A percentile compares a stretch with the other conserved stretches of the same genome.
Conservation (phyloP, 2,113 vertebrate species). For the Centrocercus urophasianus region DNA sequence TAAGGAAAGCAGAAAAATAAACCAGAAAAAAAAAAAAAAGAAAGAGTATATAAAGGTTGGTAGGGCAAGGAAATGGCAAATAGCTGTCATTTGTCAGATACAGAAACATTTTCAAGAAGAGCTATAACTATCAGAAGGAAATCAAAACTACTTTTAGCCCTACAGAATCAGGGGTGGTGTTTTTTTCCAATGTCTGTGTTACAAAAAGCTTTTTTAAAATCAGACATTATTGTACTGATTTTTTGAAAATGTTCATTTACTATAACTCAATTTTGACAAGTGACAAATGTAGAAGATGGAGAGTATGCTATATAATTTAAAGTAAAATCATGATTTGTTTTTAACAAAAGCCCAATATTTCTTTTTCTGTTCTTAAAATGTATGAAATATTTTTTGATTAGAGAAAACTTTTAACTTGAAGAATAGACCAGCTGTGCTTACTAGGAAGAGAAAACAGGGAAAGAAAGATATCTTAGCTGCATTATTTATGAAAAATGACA, state of each 20-base stretch:
- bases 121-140: constrained; percentile 54
- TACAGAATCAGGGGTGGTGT: not conserved
- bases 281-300: constrained; percentile 40
- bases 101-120: not conserved
- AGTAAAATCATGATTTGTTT: constrained; percentile 35
- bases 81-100: not conserved
- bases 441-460: constrained; percentile 17
- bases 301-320: constrained; percentile 42
- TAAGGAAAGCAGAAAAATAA: not conserved
- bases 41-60: not conserved
- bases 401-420: constrained; percentile 42
- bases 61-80: not conserved
- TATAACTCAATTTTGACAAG: constrained; percentile 66
- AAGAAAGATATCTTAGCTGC: constrained; percentile 28
- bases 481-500: constrained; percentile 35
- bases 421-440: constrained; percentile 67
- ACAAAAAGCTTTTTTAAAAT: constrained; percentile 58
- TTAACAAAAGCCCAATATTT: constrained; percentile 34
- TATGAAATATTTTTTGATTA: constrained; percentile 54
- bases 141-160: constrained; percentile 23
- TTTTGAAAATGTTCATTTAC: constrained; percentile 61
- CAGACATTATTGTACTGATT: constrained; percentile 66
- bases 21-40: not conserved
- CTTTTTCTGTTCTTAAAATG: constrained; percentile 21
- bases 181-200: constrained; percentile 20